Evolutionary conservation across 2,113 vertebrate species (phyloP).

Genomic region (Stictonetta naevosa): DNA sequence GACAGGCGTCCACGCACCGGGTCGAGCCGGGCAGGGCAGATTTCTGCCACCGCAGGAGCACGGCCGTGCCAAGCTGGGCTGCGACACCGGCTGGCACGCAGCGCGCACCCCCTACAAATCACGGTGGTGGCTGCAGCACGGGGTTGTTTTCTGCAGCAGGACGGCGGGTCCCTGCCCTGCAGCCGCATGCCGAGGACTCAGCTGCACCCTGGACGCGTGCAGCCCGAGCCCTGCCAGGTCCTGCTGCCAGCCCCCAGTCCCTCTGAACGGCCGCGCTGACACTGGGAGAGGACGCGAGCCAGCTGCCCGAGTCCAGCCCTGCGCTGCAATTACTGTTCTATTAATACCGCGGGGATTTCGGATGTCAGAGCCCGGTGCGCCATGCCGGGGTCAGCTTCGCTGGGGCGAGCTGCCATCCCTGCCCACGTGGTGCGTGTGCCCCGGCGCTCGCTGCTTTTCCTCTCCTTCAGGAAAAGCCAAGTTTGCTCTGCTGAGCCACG

Average conservation of each 20-base stretch:
- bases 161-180: background rate
- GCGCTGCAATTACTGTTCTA: slow-evolving; percentile 69
- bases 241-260: background rate
- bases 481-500: background rate
- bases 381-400: background rate
- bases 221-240: slow-evolving; percentile 1
- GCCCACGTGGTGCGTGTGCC: background rate
- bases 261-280: background rate
- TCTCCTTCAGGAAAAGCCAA: background rate
- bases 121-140: rapidly evolving
- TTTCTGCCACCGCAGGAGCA: background rate
- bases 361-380: slow-evolving; percentile 29
- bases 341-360: slow-evolving; percentile 61
- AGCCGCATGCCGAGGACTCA: background rate
- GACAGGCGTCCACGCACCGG: background rate
- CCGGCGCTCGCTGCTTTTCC: background rate
- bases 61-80: background rate
- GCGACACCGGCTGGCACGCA: rapidly evolving
- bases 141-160: background rate
- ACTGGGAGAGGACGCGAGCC: background rate
- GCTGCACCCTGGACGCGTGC: background rate
- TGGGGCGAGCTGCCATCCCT: background rate
- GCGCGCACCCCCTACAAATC: background rate
- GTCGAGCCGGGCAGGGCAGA: background rate
- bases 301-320: slow-evolving; percentile 27